Conservation (phyloP, 2,113 vertebrate genomes). For the Ramphastos sulfuratus region DNA sequence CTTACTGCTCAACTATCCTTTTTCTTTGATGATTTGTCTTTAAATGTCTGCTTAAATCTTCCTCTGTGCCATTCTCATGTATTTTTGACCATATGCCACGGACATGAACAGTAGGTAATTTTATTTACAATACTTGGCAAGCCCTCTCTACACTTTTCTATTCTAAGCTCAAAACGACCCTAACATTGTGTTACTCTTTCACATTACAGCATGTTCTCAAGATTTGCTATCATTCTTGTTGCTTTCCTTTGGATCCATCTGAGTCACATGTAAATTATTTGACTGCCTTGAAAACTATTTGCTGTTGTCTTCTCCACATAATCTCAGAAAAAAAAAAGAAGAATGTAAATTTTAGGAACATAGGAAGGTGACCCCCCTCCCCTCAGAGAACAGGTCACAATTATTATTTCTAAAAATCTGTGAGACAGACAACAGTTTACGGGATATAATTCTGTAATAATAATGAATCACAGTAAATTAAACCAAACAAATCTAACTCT, state of each 20-base stretch:
- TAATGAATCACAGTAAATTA: neutral
- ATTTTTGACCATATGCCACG: neutral
- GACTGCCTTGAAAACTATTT: neutral
- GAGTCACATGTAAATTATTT: neutral
- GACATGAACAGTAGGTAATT: neutral
- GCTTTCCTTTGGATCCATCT: neutral
- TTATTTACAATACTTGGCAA: neutral
- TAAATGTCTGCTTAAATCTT: neutral
- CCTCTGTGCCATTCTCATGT: neutral
- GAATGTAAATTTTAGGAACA: neutral
- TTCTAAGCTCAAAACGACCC: neutral
- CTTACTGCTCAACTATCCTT: neutral
- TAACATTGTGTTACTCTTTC: neutral
- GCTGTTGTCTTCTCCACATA: fast-evolving
- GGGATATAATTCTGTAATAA: neutral
- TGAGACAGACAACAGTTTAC: neutral
- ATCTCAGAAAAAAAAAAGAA: neutral
- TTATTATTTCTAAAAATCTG: neutral
- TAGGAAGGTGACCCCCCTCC: neutral
- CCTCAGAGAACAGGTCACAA: neutral
- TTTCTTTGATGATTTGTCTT: neutral
- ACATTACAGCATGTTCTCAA: neutral
- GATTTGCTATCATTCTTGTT: neutral
- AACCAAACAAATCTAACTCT: neutral
- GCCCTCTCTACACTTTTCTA: neutral